A percentile compares a stretch with the other conserved stretches of the same genome.
These are phyloP conservation scores for Pseudomyrmex sp. DNA, from an alignment of 1,140 invertebrate genomes.

Conservation along the genomic window DNA sequence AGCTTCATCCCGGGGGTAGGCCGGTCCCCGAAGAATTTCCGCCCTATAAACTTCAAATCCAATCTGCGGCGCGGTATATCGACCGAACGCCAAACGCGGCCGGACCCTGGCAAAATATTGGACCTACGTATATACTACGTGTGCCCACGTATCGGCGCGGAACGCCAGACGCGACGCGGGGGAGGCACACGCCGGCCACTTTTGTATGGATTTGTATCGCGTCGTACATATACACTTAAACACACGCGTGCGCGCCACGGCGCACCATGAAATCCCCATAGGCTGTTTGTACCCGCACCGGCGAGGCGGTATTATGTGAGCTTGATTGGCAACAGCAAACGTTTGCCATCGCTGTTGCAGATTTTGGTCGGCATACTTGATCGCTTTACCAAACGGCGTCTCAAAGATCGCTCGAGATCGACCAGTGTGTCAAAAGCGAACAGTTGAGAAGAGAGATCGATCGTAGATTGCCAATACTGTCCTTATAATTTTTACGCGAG, in stretches of 20 bases:
- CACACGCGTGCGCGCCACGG: background rate
- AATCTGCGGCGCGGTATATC: constrained; percentile 83
- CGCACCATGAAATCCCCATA: constrained; percentile 77
- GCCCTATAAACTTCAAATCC: constrained; percentile 85
- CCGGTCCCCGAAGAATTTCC: constrained; percentile 80
- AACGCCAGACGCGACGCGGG: background rate
- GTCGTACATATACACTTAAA: constrained; percentile 29
- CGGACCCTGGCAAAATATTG: constrained; percentile 83
- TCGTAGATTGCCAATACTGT: background rate
- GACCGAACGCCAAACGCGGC: constrained; percentile 79
- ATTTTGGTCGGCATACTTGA: constrained; percentile 60
- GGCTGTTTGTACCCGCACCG: constrained; percentile 80
- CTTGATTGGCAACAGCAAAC: constrained; percentile 85
- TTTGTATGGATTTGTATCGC: constrained; percentile 37
- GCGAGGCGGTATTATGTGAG: constrained; percentile 82
- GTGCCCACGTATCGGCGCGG: background rate
- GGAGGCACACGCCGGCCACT: background rate
- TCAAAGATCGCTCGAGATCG: constrained; percentile 21
- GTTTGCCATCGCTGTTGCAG: constrained; percentile 78
- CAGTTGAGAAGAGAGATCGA: background rate
- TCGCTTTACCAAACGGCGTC: constrained; percentile 41
- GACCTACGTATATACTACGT: constrained; percentile 53
- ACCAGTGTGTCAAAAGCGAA: background rate
- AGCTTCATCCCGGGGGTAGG: constrained; percentile 55
- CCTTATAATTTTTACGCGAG: background rate